Evolutionary conservation across 2,888 invertebrate genomes (phyloP).

Genomic region (Luperina nickerlii): DNA sequence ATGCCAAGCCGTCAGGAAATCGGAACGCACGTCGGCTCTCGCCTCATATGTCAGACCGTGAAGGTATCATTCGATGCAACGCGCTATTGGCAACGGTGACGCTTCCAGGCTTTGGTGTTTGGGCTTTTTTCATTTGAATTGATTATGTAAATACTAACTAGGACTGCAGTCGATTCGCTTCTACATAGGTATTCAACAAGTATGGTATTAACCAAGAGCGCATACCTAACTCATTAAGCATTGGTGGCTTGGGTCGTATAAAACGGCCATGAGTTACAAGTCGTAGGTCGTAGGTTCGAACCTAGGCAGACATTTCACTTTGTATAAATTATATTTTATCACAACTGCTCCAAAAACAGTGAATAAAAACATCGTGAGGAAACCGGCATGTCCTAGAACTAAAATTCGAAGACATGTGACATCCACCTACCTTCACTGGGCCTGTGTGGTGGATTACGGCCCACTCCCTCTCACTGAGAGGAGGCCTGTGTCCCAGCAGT

Average conservation of each 20-base stretch:
- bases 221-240: neutral
- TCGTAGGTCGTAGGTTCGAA: neutral
- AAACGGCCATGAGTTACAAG: no score
- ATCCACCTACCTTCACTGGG: neutral
- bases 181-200: neutral
- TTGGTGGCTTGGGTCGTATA: no score
- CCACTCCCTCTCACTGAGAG: neutral
- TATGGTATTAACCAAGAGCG: neutral
- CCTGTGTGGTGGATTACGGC: neutral
- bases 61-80: constrained; percentile 81
- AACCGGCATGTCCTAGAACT: neutral
- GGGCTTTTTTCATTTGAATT: neutral
- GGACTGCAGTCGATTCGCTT: neutral
- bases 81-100: constrained; percentile 60
- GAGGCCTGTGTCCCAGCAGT: neutral
- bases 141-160: neutral
- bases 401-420: neutral
- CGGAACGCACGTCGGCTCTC: constrained; percentile 83
- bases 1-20: constrained; percentile 78
- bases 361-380: neutral
- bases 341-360: neutral
- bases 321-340: neutral
- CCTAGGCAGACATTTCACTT: neutral
- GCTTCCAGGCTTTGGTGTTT: constrained; percentile 53
- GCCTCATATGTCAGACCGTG: constrained; percentile 85